Evolutionary conservation across 1,140 invertebrate species (phyloP), one percentile per base, ranked within the genome.

Genomic region (Uloborus diversus): DNA sequence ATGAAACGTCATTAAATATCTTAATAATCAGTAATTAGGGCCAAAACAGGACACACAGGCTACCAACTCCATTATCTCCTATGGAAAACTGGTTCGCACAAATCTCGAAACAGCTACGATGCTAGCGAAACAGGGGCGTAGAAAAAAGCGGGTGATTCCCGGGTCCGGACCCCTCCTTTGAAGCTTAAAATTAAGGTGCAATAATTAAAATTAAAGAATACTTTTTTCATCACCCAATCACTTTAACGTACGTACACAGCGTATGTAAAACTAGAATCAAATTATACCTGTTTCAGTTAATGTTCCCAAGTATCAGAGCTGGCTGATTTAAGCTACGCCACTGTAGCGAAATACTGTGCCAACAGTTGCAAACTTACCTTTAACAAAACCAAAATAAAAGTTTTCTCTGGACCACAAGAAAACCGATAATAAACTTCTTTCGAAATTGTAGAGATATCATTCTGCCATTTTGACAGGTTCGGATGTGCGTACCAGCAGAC

Each of bases 301-400:
- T n/a, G n/a, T n/a, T n/a, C n/a, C n/a, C n/a, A n/a, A n/a, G n/a
- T n/a, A n/a, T n/a, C n/a, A n/a, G n/a, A n/a, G n/a, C n/a, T n/a
- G n/a, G n/a, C n/a, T n/a, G n/a, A n/a, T n/a, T n/a, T n/a, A n/a
- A n/a, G n/a, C n/a, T n/a, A n/a, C n/a, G n/a, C n/a, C n/a, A n/a
- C n/a, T n/a, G n/a, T n/a, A n/a, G n/a, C n/a, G n/a, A n/a, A n/a
- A n/a, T n/a, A 32, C n/a, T 69, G 56, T 69, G 66, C 47, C 0
- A 69, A 53, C 25, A 53, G 56, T 28, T 53, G 49, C 25, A 56
- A 53, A 33, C 25, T 65, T 25, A 20, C 3, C 13, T 65, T 65
- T 27, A 23, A n/a, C 20, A 65, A 65, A 65, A 28, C 32, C n/a
- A n/a, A 61, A 28, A 61, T 23, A 61, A 61, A 61, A 11, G 25